Evolutionary conservation across 2,113 vertebrate species (phyloP), one percentile per base, ranked within the genome.

Genomic region (Mobula hypostoma): DNA sequence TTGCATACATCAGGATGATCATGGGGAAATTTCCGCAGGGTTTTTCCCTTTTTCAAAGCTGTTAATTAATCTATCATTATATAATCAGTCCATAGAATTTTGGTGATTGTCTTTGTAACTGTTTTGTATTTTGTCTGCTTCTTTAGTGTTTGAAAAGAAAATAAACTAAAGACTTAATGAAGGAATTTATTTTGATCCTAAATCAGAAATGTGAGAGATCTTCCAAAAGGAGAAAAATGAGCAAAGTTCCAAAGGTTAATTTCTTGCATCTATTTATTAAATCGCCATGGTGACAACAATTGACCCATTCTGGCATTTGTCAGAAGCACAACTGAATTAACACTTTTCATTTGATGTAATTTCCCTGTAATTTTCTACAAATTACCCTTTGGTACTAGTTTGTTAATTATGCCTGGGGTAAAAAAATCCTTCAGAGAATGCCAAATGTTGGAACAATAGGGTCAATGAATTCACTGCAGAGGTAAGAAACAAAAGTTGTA

Each of bases 301-400:
- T 70, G 63, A 70, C 63, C 88, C 19, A 70, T 70, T 70, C 3
- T 40, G 63, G 27, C 88, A 70, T 32, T 40, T 66, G 36, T 70
- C 63, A 70, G 68, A 92, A 70, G 88, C 29, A 92, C 32, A 29
- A 70, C 19, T 92, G 88, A 70, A 92, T n/a, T 70, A 92, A 92
- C 68, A 92, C n/a, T n/a, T 66, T 3, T 92, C 63, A 32, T 24
- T 92, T 70, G 66, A 36, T 70, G 5, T 24, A 92, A 92, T 70
- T 92, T 70, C 19, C 15, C 63, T 40, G 32, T 70, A 70, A 92
- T 70, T 70, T 70, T n/a, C 66, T 32, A 66, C 66, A 70, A 70
- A 36, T 70, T 70, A 40, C 40, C 32, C n/a, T 40, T 40, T 24
- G 15, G 6, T 70, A 21, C 17, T 70, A 70, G n/a, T 70, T 70